Evolutionary conservation across 2,113 vertebrate species (phyloP), one percentile per base, ranked within the genome.

Genomic region (Columba livia): DNA sequence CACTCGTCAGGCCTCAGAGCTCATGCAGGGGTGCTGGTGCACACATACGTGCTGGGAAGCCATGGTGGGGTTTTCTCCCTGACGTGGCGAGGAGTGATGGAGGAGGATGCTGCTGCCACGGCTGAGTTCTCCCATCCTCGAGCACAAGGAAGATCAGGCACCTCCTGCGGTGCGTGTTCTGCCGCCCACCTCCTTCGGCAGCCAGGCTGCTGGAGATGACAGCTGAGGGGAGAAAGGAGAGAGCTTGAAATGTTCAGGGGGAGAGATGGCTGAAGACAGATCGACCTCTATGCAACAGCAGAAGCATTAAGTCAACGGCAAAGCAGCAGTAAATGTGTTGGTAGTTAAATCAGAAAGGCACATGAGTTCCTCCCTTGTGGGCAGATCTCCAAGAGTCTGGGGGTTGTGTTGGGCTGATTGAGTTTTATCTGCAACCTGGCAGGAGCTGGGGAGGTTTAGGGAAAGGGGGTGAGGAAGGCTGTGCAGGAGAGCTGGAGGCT

Each of bases 111-210:
- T 54, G 86, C 20, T 4, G 0, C 75, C 9, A 10, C 34, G 19
- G 72, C 88, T 36, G 96, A 92, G 84, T 3, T 77, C 78, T 89
- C n/a, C 95, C 85, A 65, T 65, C 78, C 54, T 85, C 1, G 19
- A 93, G 79, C 79, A 84, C 57, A 28, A 58, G 93, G 85, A 54
- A 80, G 92, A 89, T 96, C 28, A 93, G 89, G 92, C 93, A 85
- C 90, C 93, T 93, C 87, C 66, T 1, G 67, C 6, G 15, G 92
- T 25, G 77, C 6, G 8, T 17, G 61, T 38, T 92, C 92, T 60
- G 38, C 95, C 91, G 18, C 96, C 96, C 96, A 97, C 95, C 84
- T 93, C 92, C 93, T 78, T 78, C 86, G 34, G 95, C 95, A 93
- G 85, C 31, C 8, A 65, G 79, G 81, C 86, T 94, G 88, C 85